Evolutionary conservation across 2,797 vertebrate genomes (phyloP).

Genomic region (Sebastes iracundus): DNA sequence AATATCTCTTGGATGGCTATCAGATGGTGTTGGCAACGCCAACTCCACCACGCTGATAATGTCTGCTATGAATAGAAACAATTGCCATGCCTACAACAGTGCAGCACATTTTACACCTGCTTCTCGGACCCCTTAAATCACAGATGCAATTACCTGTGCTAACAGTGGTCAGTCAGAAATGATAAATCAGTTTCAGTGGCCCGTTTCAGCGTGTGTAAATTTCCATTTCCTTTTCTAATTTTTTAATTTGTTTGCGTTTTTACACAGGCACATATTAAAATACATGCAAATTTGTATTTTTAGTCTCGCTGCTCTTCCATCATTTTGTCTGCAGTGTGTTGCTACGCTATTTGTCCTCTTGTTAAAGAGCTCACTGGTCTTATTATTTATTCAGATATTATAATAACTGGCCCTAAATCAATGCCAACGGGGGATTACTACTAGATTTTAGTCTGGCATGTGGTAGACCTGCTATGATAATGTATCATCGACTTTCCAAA

Average conservation of each 20-base stretch:
- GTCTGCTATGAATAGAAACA: constrained; percentile 56
- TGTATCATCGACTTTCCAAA: background rate
- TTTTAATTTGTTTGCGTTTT: background rate
- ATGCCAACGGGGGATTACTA: background rate
- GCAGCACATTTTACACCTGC: constrained; percentile 38
- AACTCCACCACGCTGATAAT: constrained; percentile 25
- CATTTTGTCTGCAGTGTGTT: background rate
- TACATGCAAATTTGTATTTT: background rate
- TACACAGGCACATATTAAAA: background rate
- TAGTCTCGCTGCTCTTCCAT: background rate
- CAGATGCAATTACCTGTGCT: constrained; percentile 39
- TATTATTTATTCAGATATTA: constrained; percentile 8
- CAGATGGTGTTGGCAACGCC: constrained; percentile 29
- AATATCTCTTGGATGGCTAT: constrained; percentile 32
- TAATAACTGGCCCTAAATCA: background rate
- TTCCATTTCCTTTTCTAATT: background rate
- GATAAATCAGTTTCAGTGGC: constrained; percentile 13
- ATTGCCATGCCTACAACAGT: constrained; percentile 26
- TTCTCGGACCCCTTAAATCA: constrained; percentile 46
- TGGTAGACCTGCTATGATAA: background rate
- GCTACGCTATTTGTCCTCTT: background rate
- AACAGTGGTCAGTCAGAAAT: constrained; percentile 15
- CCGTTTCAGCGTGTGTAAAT: background rate
- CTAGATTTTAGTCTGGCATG: background rate
- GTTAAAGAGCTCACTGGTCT: constrained; percentile 8